Conservation (phyloP, 2,888 invertebrate species). For the Isotomurus palustris region DNA sequence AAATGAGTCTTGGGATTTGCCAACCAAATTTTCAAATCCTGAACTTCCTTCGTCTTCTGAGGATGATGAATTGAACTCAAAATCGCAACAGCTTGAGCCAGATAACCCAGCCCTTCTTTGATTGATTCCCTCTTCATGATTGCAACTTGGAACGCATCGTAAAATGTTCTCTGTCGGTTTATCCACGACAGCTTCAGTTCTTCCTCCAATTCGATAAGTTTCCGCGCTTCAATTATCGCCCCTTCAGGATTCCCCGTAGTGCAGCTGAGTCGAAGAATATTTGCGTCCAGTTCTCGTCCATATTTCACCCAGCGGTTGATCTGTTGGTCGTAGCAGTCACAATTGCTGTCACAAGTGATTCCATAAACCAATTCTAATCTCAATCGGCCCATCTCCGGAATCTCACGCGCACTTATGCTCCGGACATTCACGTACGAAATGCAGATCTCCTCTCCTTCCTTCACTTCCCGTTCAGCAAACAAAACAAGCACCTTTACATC, state of each 20-base stretch:
- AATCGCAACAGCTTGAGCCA: neutral
- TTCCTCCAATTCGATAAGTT: neutral
- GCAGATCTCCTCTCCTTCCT: constrained; percentile 3
- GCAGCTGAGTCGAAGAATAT: neutral
- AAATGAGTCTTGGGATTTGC: too few relatives aligned
- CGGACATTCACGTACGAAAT: too few relatives aligned
- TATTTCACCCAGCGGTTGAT: neutral
- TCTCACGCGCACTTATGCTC: neutral
- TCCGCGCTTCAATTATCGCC: neutral
- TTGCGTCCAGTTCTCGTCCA: neutral
- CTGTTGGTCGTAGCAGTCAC: constrained; percentile 2
- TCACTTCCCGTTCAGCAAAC: constrained; percentile 7
- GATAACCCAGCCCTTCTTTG: neutral
- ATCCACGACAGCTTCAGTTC: neutral
- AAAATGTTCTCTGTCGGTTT: neutral
- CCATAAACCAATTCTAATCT: neutral
- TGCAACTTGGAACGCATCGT: constrained; percentile 4
- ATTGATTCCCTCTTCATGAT: neutral
- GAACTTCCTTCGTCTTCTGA: too few relatives aligned
- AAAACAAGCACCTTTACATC: constrained; percentile 1
- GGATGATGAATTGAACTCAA: too few relatives aligned
- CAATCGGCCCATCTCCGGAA: too few relatives aligned
- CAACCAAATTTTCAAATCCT: too few relatives aligned
- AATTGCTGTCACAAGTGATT: constrained; percentile 7
- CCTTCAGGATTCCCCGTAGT: neutral